Evolutionary conservation across 1,140 invertebrate genomes (phyloP).

Genomic region (Drosophila virilis): DNA sequence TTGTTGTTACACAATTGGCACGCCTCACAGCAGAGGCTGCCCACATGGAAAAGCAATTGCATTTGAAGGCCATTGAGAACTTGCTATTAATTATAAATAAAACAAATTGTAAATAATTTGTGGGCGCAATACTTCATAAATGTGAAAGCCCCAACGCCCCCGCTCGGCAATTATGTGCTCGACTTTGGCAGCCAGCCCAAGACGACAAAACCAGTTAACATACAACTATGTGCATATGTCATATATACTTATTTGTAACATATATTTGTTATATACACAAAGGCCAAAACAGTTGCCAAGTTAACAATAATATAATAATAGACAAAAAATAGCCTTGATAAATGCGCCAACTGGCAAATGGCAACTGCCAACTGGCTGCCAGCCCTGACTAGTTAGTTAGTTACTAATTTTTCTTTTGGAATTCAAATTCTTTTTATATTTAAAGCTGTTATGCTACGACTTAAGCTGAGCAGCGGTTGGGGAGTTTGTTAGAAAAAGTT

Average conservation of each 20-base stretch:
- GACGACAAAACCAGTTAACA: constrained; percentile 19
- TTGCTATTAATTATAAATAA: constrained; percentile 63
- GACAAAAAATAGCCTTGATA: constrained; percentile 27
- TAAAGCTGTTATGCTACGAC: no score
- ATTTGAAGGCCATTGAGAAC: constrained; percentile 46
- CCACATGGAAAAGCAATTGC: constrained; percentile 42
- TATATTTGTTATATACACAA: constrained; percentile 7
- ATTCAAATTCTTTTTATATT: no score
- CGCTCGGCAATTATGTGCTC: constrained; percentile 59
- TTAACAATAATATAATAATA: constrained; percentile 37
- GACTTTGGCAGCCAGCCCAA: constrained; percentile 59
- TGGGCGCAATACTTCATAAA: constrained; percentile 52
- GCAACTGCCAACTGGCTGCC: constrained; percentile 22
- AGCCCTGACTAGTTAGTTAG: constrained; percentile 33
- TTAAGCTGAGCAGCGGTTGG: not conserved
- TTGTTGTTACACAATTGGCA: constrained; percentile 57
- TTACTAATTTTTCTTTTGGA: not conserved
- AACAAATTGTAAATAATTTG: constrained; percentile 51
- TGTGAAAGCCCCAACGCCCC: constrained; percentile 57
- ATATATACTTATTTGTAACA: not conserved
- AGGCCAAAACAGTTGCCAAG: constrained; percentile 49
- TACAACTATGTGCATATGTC: not conserved
- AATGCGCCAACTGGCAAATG: constrained; percentile 23
- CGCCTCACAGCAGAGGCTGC: constrained; percentile 53
- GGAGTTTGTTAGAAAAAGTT: not conserved